Base-by-base conservation (phyloP, 2,888 invertebrate genomes). In the Leptodirus hochenwartii region DNA sequence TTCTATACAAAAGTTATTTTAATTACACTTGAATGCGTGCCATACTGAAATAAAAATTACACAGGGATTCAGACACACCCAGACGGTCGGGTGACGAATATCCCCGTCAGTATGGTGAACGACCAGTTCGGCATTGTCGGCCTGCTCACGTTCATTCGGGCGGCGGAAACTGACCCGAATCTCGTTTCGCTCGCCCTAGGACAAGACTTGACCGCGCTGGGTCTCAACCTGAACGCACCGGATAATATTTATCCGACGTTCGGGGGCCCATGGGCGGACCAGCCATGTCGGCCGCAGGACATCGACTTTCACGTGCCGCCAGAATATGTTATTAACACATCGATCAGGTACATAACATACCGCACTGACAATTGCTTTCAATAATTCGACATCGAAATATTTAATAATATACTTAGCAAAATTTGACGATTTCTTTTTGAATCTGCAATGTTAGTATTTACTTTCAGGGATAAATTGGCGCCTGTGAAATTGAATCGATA, bases 81-180 rank as follows among this genome's bases (percentile, higher is more conserved):
- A 27, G 93, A 95, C 63, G 93, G 93, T 76, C 82, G 85, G 65
- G 91, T 98, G 49, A 87, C 93, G 55, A 93, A 95, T 63, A 96
- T 99, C 64, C 98, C 98, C 38, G 75, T 78, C 43, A 87, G 87
- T 52, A 98, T 99, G 96, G 88, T 99, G 41, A 85, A 82, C 46
- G 98, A 99, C 62, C 98, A 98, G 64, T 98, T 93, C 58, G 98
- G 98, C 46, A 96, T 99, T 66, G 93, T 96, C 42, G 98, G 98
- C 27, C 69, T 99, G 45, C 64, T 99, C 57, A 91, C 96, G 43
- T 96, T 96, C 61, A 93, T 99, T 45, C 71, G 95, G 52, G 91
- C 93, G 39, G 91, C 95, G 37, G 96, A 98, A 61, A 82, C 88
- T 34, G 93, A 96, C 62, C 91, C 88, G 31, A 90, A 90, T 59